Conservation (phyloP, 92 coral and sea anemone genomes). For the Parazoanthus swiftii region DNA sequence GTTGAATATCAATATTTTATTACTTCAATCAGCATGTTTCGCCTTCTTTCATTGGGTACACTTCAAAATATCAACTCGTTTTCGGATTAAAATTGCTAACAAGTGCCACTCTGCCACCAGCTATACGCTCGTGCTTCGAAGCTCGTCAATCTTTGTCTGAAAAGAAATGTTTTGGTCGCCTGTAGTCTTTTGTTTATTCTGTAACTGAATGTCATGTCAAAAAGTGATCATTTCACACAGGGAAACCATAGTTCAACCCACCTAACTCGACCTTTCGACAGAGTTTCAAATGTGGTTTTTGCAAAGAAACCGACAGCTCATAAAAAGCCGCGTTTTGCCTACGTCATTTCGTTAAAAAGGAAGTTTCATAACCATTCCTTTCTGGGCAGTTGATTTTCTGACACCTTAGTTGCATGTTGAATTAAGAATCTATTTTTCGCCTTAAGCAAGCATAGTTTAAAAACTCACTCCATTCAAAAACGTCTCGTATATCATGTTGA, state of each 20-base stretch:
- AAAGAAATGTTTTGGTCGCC: background rate
- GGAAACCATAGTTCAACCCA: slow-evolving; percentile 17
- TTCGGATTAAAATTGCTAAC: slow-evolving; percentile 10
- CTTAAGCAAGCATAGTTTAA: slow-evolving; percentile 6
- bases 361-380: background rate
- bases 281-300: slow-evolving; percentile 24
- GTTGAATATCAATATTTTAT: slow-evolving; percentile 19
- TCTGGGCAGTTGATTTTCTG: background rate
- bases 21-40: slow-evolving; percentile 18
- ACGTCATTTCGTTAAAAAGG: background rate
- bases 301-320: background rate
- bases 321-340: background rate
- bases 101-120: background rate
- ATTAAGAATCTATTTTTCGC: background rate
- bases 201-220: slow-evolving; percentile 42
- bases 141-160: slow-evolving; percentile 1
- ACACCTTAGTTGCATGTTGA: background rate
- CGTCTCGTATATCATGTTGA: slow-evolving; percentile 4
- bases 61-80: slow-evolving; percentile 29
- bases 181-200: slow-evolving; percentile 15
- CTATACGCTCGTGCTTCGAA: background rate
- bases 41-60: slow-evolving; percentile 5
- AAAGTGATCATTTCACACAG: slow-evolving; percentile 36
- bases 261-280: slow-evolving; percentile 19
- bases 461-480: background rate